Evolutionary conservation across 1,140 invertebrate genomes (phyloP), one percentile per base, ranked within the genome.

Genomic region (Mizuhopecten yessoensis): DNA sequence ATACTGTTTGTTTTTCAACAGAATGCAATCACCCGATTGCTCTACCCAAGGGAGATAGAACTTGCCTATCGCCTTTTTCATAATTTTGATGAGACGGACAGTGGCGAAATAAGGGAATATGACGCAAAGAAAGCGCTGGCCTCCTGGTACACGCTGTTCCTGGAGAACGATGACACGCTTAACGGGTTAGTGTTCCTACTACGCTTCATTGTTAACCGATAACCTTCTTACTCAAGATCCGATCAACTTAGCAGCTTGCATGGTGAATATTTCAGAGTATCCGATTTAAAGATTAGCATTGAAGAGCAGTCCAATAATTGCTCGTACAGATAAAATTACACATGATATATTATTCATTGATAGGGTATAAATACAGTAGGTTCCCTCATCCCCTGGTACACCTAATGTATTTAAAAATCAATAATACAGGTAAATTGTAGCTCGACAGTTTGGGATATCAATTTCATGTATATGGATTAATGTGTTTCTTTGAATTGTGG

Each of bases 101-200:
- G 39, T 23, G 93, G 93, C 11, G 87, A 89, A 34, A 92, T 93
- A 42, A 92, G 91, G 17, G 92, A 93, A 86, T 86, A 89, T 39
- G 91, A 90, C 17, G 93, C 92, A 17, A 89, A 90, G 33, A 91
- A 93, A 33, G 92, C 93, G 11, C 88, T 93, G 33, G 93, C 92
- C 49, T 88, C 91, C 34, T 93, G 34, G 90, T 92, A 93, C 34
- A 90, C 91, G n/a, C 23, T 90, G 33, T 92, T 92, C 33, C 36
- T 92, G 34, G 91, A 92, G 87, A 75, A 87, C 34, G 91, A 92
- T n/a, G 91, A 92, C 36, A 34, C 90, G 10, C 33, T 92, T 33
- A 89, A 92, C 75, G 91, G 91, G 91, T 90, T 39, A 42, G 45
- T 29, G 13, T 89, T 33, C 34, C 33, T 20, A 89, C 23, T 34